Conservation (phyloP, 1,140 invertebrate genomes). For the Eulimnadia texana region DNA sequence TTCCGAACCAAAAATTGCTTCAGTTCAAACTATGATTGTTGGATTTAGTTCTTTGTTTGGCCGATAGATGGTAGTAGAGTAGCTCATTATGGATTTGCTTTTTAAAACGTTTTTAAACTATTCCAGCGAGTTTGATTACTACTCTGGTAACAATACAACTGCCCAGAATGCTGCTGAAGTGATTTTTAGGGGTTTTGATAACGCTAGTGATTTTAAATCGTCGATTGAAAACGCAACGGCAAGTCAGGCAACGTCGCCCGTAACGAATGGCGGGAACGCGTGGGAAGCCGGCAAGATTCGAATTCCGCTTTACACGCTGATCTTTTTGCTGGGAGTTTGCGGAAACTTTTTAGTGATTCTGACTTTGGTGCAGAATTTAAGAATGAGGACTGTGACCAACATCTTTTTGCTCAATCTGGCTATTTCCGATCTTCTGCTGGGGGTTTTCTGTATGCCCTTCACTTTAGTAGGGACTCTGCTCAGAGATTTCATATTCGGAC, state of each 20-base stretch:
- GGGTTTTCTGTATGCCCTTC: conserved; percentile 74
- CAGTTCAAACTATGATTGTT: too few species aligned
- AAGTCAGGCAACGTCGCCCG: neutral
- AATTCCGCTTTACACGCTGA: conserved; percentile 40
- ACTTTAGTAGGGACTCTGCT: conserved; percentile 67
- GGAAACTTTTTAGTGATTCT: conserved; percentile 46
- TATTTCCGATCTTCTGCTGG: conserved; percentile 45
- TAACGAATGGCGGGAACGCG: neutral
- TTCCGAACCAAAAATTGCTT: too few species aligned
- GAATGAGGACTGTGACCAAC: conserved; percentile 50
- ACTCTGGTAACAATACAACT: neutral
- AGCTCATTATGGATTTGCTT: neutral
- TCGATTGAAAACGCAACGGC: neutral
- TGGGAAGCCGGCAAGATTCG: conserved; percentile 37
- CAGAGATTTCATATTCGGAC: conserved; percentile 67
- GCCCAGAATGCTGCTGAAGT: neutral
- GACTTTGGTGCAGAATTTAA: conserved; percentile 43
- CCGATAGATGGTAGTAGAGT: too few species aligned
- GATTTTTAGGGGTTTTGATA: neutral
- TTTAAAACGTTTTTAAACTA: neutral
- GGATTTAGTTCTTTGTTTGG: too few species aligned
- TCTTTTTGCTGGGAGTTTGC: conserved; percentile 44
- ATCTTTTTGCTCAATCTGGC: conserved; percentile 44
- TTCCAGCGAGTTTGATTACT: neutral
- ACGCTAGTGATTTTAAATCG: neutral